A percentile compares a stretch with the other conserved stretches of the same genome.
Conservation (phyloP, 1,140 invertebrate genomes). For the Stratiolaelaps scimitus region DNA sequence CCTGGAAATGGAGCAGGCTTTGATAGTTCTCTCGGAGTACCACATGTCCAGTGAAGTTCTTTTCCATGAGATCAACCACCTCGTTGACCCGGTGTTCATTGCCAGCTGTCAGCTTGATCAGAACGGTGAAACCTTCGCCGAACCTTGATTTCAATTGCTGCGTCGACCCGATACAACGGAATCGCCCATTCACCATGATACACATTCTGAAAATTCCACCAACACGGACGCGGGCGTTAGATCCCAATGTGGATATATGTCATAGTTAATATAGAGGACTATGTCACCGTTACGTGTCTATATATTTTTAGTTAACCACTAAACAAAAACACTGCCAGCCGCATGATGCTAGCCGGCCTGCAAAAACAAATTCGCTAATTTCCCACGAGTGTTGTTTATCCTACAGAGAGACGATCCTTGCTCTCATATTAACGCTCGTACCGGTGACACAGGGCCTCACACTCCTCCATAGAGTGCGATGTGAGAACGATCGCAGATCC, state of each 20-base stretch:
- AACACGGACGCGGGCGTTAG: too few relatives aligned
- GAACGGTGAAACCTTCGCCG: slow-evolving; percentile 58
- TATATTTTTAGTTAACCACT: too few relatives aligned
- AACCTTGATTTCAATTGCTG: slow-evolving; percentile 59
- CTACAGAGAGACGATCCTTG: not conserved
- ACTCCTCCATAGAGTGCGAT: slow-evolving; percentile 68
- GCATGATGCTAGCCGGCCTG: too few relatives aligned
- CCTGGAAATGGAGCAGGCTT: slow-evolving; percentile 61
- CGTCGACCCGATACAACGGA: slow-evolving; percentile 57
- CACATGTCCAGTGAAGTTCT: not conserved
- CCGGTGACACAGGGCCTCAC: slow-evolving; percentile 64
- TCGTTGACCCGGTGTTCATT: not conserved
- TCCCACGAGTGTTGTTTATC: too few relatives aligned
- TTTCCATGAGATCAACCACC: not conserved
- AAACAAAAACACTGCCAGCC: too few relatives aligned
- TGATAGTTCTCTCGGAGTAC: slow-evolving; percentile 38
- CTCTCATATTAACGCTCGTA: not conserved
- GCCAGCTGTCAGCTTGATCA: slow-evolving; percentile 39
- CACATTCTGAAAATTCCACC: slow-evolving; percentile 49
- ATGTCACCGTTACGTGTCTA: too few relatives aligned
- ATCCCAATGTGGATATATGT: too few relatives aligned
- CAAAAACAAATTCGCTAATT: too few relatives aligned
- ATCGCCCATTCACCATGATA: slow-evolving; percentile 72
- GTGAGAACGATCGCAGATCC: slow-evolving; percentile 48
- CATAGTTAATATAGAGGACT: too few relatives aligned